phyloP scores from a whole-genome alignment of 2,888 invertebrate genomes.

The Bursaphelenchus okinawaensis region DNA sequence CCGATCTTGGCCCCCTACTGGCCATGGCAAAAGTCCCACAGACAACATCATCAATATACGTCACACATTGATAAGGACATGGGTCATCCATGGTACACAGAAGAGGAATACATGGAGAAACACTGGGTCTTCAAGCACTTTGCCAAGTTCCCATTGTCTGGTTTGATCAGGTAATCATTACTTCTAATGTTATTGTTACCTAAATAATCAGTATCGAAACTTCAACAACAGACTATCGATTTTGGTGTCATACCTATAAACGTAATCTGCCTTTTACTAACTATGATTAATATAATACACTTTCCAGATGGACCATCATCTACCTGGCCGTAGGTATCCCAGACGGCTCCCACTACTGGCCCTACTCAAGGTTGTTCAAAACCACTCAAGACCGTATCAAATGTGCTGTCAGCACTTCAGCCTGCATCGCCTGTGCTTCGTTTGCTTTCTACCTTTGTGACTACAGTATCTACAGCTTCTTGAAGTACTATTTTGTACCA shows the following conservation, averaged over 20 bases:
- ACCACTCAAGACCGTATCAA: conserved; percentile 47
- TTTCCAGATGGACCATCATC: conserved; percentile 54
- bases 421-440: conserved; percentile 38
- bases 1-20: conserved; percentile 34
- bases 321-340: conserved; percentile 54
- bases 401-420: conserved; percentile 41
- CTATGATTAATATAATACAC: no score
- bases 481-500: conserved; percentile 31
- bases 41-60: conserved; percentile 45
- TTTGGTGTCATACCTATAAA: no score
- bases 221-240: no score
- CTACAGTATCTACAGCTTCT: conserved; percentile 16
- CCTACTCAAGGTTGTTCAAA: conserved; percentile 45
- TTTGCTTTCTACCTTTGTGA: conserved; percentile 25
- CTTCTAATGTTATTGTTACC: no score
- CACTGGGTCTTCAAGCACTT: conserved; percentile 30
- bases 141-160: conserved; percentile 45
- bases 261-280: no score
- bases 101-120: conserved; percentile 22
- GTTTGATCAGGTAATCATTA: no score
- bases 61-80: conserved; percentile 44
- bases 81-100: conserved; percentile 37
- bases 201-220: no score
- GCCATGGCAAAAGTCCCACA: conserved; percentile 35
- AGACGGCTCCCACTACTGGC: conserved; percentile 56